phyloP scores from a whole-genome alignment of 2,888 invertebrate species.

The Latrodectus elegans region DNA sequence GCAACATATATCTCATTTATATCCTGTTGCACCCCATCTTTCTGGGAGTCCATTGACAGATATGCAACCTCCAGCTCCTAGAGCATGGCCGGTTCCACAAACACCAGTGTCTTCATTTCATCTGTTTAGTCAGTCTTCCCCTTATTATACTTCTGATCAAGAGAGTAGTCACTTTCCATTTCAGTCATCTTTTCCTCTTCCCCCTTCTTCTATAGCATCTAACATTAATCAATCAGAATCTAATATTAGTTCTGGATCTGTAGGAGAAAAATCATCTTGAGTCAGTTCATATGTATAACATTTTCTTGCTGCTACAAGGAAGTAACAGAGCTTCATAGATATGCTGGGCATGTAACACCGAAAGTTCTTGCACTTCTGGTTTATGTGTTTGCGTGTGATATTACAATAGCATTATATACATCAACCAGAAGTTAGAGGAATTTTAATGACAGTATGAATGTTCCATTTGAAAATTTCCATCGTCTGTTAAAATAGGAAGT shows the following conservation, averaged over 20 bases:
- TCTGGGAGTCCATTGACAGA: slow-evolving; percentile 49
- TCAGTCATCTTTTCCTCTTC: slow-evolving; percentile 57
- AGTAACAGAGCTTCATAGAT: slow-evolving; percentile 58
- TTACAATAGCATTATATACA: slow-evolving; percentile 64
- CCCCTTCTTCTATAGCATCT: slow-evolving; percentile 50
- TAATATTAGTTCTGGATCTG: slow-evolving; percentile 45
- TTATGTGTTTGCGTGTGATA: slow-evolving; percentile 67
- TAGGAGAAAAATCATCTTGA: slow-evolving; percentile 43
- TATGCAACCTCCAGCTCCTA: slow-evolving; percentile 62
- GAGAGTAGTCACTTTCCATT: slow-evolving; percentile 67
- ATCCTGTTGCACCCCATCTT: slow-evolving; percentile 47
- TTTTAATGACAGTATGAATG: slow-evolving; percentile 19
- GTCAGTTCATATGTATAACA: slow-evolving; percentile 57
- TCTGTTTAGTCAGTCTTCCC: slow-evolving; percentile 69
- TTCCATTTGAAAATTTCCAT: slow-evolving; percentile 28
- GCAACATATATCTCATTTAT: slow-evolving; percentile 61
- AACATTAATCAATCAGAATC: slow-evolving; percentile 54
- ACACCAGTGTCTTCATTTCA: slow-evolving; percentile 65
- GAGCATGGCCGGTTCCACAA: slow-evolving; percentile 65
- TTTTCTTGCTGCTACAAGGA: slow-evolving; percentile 23
- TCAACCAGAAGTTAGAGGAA: slow-evolving; percentile 46
- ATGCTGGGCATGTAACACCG: slow-evolving; percentile 31
- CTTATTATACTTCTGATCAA: slow-evolving; percentile 64
- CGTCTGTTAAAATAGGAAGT: slow-evolving; percentile 30
- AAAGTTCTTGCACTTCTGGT: slow-evolving; percentile 48